Evolutionary conservation across 2,888 invertebrate species (phyloP), one percentile per base, ranked within the genome.

Genomic region (Crioceris asparagi): DNA sequence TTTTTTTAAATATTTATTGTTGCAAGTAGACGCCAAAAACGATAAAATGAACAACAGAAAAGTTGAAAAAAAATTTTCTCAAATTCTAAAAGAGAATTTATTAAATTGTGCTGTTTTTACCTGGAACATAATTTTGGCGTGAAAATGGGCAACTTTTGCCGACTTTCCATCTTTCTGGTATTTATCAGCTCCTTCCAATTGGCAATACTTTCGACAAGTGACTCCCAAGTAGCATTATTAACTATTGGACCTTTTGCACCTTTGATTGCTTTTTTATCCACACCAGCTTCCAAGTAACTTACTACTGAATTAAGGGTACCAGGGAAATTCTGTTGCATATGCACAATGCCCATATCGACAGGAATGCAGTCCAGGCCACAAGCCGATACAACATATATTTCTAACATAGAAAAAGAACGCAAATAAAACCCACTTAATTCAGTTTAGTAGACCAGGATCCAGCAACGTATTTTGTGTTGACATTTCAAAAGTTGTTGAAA

Each of bases 361-460:
- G 94, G 93, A 47, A 96, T 81, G 54, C 87, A 84, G 64, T 96
- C 96, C 61, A 88, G 85, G 18, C 96, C 96, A 65, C 93, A 94
- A 2, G 93, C 83, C 48, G 87, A 90, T 17, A 97, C 67, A 6
- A 96, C 69, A 62, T 83, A 93, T 3, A 90, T 74, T n/a, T n/a
- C n/a, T n/a, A n/a, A n/a, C n/a, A n/a, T n/a, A n/a, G n/a, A n/a
- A n/a, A n/a, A n/a, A n/a, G n/a, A n/a, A n/a, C n/a, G n/a, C n/a
- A n/a, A n/a, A n/a, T n/a, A n/a, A n/a, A n/a, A n/a, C n/a, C n/a
- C n/a, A n/a, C n/a, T n/a, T n/a, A n/a, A n/a, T n/a, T n/a, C n/a
- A n/a, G n/a, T n/a, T n/a, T n/a, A n/a, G n/a, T n/a, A n/a, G n/a
- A n/a, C n/a, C n/a, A n/a, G n/a, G n/a, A n/a, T n/a, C n/a, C n/a